A percentile compares a stretch with the other conserved stretches of the same genome.
These are phyloP conservation scores for Ceratosolen fusciceps DNA, from an alignment of 1,140 invertebrate genomes.

Conservation along the genomic window DNA sequence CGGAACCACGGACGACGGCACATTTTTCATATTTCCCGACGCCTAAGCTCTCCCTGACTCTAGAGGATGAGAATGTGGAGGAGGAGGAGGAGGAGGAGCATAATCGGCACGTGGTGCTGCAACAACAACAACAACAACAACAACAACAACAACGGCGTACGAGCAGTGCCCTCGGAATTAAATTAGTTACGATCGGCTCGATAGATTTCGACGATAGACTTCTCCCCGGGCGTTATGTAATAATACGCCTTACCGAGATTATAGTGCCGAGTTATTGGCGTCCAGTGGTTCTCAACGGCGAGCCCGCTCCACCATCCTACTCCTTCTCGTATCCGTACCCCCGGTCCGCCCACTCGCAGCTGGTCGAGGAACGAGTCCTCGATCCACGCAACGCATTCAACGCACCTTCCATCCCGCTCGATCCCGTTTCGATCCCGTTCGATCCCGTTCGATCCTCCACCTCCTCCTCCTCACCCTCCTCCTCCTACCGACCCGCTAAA, in stretches of 20 bases:
- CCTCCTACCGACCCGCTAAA: too few species aligned
- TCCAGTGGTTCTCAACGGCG: slow-evolving; percentile 52
- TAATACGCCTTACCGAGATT: slow-evolving; percentile 56
- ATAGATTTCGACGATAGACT: slow-evolving; percentile 56
- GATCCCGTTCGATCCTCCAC: too few species aligned
- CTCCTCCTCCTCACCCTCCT: too few species aligned
- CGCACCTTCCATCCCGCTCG: too few species aligned
- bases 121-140: too few species aligned
- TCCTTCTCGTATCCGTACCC: slow-evolving; percentile 6
- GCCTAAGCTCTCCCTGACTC: slow-evolving; percentile 44
- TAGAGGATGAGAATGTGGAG: too few species aligned
- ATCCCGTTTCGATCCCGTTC: too few species aligned
- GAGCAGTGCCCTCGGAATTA: slow-evolving; percentile 62
- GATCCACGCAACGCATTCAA: too few species aligned
- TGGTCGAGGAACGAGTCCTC: slow-evolving; percentile 15
- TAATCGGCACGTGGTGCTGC: too few species aligned
- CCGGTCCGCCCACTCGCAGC: slow-evolving; percentile 1
- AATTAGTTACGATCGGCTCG: slow-evolving; percentile 60
- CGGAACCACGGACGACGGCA: not conserved
- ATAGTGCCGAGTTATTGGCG: slow-evolving; percentile 58
- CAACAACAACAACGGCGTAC: too few species aligned
- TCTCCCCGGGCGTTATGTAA: slow-evolving; percentile 55
- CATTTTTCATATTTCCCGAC: slow-evolving; percentile 42
- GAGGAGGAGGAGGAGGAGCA: slow-evolving; percentile 51
- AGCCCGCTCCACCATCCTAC: not conserved